Percentiles rank a stretch among this genome's conserved stretches.
Conservation (phyloP, 2,797 vertebrate species). For the Danionella dracula region DNA sequence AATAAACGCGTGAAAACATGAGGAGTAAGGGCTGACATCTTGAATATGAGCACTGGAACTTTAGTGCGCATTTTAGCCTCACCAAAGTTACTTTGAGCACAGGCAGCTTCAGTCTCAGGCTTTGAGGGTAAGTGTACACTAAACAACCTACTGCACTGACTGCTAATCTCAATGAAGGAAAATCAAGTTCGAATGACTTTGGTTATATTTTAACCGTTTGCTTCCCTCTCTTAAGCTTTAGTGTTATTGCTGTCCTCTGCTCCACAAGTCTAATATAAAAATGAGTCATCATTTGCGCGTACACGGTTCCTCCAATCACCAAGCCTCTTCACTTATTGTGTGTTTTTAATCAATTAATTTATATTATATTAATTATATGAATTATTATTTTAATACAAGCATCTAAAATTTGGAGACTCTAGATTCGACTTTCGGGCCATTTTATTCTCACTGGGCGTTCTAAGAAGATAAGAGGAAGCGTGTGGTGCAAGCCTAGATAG, state of each 20-base stretch:
- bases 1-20: constrained; percentile 21
- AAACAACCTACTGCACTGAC: not conserved
- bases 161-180: not conserved
- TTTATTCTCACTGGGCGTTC: constrained; percentile 56
- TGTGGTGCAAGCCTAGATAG: constrained; percentile 59
- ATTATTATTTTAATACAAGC: no score
- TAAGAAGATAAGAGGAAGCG: constrained; percentile 63
- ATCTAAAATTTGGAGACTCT: not conserved
- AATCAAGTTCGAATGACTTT: not conserved
- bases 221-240: not conserved
- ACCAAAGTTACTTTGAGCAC: constrained; percentile 10
- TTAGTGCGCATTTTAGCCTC: constrained; percentile 12
- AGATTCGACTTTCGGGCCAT: constrained; percentile 13
- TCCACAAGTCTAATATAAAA: not conserved
- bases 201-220: not conserved
- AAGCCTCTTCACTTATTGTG: no score
- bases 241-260: not conserved
- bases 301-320: not conserved
- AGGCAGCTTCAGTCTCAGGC: not conserved
- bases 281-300: constrained; percentile 3
- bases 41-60: not conserved
- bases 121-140: constrained; percentile 14
- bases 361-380: no score
- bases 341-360: no score
- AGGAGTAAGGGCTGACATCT: constrained; percentile 16